phyloP scores from a whole-genome alignment of 2,113 vertebrate species.

The Paracyprichromis sp. region DNA sequence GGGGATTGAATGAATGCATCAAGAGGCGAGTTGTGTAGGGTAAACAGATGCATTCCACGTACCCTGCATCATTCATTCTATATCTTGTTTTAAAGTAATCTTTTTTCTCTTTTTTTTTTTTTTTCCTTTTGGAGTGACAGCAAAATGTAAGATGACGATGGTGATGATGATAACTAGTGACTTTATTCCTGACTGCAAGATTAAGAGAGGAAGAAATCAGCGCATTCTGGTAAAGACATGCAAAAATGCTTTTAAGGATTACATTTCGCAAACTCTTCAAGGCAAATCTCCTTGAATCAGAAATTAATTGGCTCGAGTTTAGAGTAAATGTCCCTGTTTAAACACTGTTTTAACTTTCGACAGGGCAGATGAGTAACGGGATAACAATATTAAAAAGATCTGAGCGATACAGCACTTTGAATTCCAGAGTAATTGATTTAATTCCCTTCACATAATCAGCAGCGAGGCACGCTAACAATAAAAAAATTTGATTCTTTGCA shows the following conservation, averaged over 20 bases:
- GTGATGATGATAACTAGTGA: background rate
- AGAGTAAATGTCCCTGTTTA: background rate
- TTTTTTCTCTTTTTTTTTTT: background rate
- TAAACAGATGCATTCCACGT: background rate
- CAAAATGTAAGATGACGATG: background rate
- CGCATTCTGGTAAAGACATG: background rate
- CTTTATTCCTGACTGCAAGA: background rate
- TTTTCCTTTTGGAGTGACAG: background rate
- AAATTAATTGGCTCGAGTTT: background rate
- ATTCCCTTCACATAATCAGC: background rate
- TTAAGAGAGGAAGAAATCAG: background rate
- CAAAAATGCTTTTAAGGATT: background rate
- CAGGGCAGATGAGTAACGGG: background rate
- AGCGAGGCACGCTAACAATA: background rate
- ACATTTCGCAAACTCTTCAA: background rate
- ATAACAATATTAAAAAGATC: background rate
- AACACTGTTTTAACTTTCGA: background rate
- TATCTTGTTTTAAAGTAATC: background rate
- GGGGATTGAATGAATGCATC: slow-evolving; percentile 9
- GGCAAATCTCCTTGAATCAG: background rate
- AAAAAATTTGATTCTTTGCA: background rate
- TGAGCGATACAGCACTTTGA: background rate
- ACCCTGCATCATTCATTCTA: background rate
- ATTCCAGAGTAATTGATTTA: background rate
- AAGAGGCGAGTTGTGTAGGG: background rate